These are phyloP conservation scores for Hippocampus barbouri DNA, from an alignment of 2,113 vertebrate genomes.

Conservation along the genomic window DNA sequence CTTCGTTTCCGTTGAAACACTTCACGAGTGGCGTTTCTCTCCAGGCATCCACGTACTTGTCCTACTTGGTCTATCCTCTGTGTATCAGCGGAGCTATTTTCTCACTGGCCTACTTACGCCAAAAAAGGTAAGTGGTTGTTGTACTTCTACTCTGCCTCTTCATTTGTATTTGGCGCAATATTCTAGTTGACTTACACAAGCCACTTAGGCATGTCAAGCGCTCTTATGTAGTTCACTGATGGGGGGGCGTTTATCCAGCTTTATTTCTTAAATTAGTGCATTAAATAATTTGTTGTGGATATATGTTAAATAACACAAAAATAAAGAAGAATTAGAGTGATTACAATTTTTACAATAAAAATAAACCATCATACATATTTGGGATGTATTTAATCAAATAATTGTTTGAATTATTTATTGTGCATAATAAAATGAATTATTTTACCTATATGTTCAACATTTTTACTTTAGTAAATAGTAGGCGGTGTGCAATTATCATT, in stretches of 20 bases:
- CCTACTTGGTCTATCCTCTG: conserved; percentile 89
- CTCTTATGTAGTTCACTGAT: not conserved
- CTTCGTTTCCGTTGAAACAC: not conserved
- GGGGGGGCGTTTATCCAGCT: too few relatives aligned
- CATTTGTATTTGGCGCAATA: not conserved
- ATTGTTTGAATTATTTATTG: too few relatives aligned
- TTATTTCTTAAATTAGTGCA: too few relatives aligned
- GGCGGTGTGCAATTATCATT: too few relatives aligned
- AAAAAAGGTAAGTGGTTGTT: conserved; percentile 81
- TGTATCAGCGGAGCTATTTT: conserved; percentile 88
- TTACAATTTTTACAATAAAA: not conserved
- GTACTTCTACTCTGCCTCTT: not conserved
- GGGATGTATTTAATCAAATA: too few relatives aligned
- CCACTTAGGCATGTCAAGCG: not conserved
- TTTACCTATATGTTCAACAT: not conserved
- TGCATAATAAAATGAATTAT: not conserved
- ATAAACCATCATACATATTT: not conserved
- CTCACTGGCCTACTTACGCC: conserved; percentile 86
- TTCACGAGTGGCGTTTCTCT: conserved; percentile 8
- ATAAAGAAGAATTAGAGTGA: too few relatives aligned
- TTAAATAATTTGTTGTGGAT: too few relatives aligned
- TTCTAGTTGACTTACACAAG: not conserved
- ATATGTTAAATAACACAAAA: too few relatives aligned
- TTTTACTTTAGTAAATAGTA: not conserved
- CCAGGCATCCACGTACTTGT: conserved; percentile 90